A percentile compares a stretch with the other conserved stretches of the same genome.
phyloP scores from a whole-genome alignment of 1,140 invertebrate species.

The Drosophila serrata region DNA sequence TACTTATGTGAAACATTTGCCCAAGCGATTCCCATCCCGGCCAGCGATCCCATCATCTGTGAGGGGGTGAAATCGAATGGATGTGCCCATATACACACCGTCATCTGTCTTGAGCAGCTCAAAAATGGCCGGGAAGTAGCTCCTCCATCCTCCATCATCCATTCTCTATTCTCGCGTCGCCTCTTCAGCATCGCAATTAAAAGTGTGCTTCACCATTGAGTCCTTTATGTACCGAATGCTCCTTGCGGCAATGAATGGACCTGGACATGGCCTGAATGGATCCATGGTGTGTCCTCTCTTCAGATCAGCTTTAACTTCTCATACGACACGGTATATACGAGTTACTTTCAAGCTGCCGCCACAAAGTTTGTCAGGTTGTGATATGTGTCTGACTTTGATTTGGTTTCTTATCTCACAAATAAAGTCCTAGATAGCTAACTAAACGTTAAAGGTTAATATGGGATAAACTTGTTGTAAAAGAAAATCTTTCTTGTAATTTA shows the following conservation, averaged over 20 bases:
- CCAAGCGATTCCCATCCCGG: conserved; percentile 28
- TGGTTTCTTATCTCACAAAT: not conserved
- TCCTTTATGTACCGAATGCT: conserved; percentile 5
- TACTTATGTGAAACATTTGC: conserved; percentile 47
- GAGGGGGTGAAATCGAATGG: conserved; percentile 31
- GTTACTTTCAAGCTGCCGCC: conserved; percentile 8
- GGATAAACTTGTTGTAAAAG: not conserved
- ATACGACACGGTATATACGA: not conserved
- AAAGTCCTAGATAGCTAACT: not conserved
- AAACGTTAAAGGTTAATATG: not conserved
- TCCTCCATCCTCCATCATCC: conserved; percentile 2
- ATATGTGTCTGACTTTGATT: not conserved
- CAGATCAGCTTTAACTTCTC: conserved; percentile 19
- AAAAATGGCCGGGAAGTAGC: conserved; percentile 24
- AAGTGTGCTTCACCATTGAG: not conserved
- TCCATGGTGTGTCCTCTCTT: not conserved
- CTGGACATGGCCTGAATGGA: conserved; percentile 13
- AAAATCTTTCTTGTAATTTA: not conserved
- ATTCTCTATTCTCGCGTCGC: conserved; percentile 2
- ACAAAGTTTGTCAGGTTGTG: not conserved
- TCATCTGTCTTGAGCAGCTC: conserved; percentile 36
- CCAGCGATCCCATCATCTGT: conserved; percentile 1
- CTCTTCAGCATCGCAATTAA: conserved; percentile 12
- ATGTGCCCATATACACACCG: conserved; percentile 1
- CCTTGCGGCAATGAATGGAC: conserved; percentile 6